Base-by-base conservation (phyloP, 2,888 invertebrate genomes). In the Hydropsyche betteni region DNA sequence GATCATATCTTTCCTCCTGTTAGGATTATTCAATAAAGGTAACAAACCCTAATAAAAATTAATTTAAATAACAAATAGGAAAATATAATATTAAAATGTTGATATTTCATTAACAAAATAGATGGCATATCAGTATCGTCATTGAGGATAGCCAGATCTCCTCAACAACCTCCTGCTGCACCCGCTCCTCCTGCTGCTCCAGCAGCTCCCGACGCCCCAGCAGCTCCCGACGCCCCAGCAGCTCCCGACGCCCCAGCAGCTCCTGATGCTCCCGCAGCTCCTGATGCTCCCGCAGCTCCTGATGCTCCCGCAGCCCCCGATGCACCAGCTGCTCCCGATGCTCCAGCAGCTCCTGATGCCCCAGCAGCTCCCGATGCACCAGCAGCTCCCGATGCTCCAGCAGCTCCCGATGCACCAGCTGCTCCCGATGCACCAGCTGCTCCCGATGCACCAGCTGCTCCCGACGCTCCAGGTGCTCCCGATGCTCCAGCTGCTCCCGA, bases 401-500 rank as follows among this genome's bases (percentile, higher is more conserved):
- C 61, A 10, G 55, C 61, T 38, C 61, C 58, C n/a, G 68, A 34
- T n/a, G 44, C 69, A 12, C 34, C 53, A 12, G 68, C 64, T 8
- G 55, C 58, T 38, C 36, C 61, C 7, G 61, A 14, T 24, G 69
- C 74, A 24, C 74, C 72, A 72, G 36, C 72, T 6, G 58, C 69
- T 34, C 74, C 74, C 33, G 69, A 52, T 53, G 73, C 58, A 12
- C 36, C 73, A 8, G 58, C 73, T 4, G 58, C 73, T 36, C 61
- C 73, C 6, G 58, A 58, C 4, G 64, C 74, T n/a, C 71, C 71
- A 71, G 71, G 55, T 7, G 52, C 44, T 7, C 69, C 69, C 16
- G 75, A 55, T 10, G 75, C 75, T 44, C 75, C 75, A 55, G 69
- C 75, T 7, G 74, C 69, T 10, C 74, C 76, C 0, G 76, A 74